Conservation (phyloP, 2,113 vertebrate species). For the Zapus hudsonius region DNA sequence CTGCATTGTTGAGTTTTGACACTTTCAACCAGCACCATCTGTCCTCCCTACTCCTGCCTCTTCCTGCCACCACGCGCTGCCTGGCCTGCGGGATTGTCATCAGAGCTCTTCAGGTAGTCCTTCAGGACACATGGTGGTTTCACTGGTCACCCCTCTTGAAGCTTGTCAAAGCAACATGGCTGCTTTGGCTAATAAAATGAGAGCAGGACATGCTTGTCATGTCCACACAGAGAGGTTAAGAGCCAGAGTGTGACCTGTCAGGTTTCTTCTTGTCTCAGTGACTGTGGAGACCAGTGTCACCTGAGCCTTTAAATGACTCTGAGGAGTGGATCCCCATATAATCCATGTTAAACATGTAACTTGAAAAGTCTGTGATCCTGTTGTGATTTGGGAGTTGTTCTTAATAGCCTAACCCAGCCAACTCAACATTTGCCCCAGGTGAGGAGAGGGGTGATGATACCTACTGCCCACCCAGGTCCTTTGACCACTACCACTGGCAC, state of each 20-base stretch:
- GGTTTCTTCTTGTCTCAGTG: background rate
- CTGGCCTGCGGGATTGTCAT: too few relatives aligned
- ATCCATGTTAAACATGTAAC: background rate
- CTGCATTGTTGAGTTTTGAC: background rate
- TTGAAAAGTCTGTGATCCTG: too few relatives aligned
- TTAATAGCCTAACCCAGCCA: background rate
- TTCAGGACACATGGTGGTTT: background rate
- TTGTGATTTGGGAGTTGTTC: background rate
- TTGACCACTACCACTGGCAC: accelerated
- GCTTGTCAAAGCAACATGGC: background rate
- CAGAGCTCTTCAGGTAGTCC: background rate
- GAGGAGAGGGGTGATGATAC: background rate
- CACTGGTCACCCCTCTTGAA: background rate
- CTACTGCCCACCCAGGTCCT: background rate
- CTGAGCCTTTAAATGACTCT: background rate
- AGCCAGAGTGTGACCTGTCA: background rate
- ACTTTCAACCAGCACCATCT: background rate
- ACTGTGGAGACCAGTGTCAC: background rate
- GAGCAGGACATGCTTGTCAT: accelerated
- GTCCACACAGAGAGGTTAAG: accelerated
- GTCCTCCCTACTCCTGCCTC: background rate
- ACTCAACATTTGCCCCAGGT: background rate
- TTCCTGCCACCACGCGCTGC: background rate
- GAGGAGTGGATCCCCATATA: background rate
- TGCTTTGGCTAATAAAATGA: background rate